Evolutionary conservation across 2,888 invertebrate species (phyloP), one percentile per base, ranked within the genome.

Genomic region (Cephonodes hylas): DNA sequence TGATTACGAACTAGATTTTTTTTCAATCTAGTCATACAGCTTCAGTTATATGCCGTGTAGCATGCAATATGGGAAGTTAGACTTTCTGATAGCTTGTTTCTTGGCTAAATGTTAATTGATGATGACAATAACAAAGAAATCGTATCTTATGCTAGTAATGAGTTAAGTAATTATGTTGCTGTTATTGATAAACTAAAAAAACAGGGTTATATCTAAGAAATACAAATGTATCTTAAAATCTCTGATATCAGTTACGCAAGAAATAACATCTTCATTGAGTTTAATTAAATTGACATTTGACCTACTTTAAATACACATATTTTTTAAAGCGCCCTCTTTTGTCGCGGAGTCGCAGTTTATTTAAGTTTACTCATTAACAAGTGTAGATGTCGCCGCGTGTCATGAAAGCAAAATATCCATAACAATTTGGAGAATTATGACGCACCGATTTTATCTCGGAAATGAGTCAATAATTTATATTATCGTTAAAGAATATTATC

Each of bases 371-470:
- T 25, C 3, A 8, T 18, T 18, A 53, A 18, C n/a, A 53, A 53
- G 3, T 31, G 31, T 18, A 53, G 53, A 53, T 53, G 53, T 53
- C 53, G 53, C 18, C 18, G 18, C 1, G 4, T 31, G 31, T 8
- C 15, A 6, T 7, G 18, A 10, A 25, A 22, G n/a, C 13, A 5
- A 10, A 31, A 27, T 25, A 18, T 31, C 31, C 15, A 10, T 25
- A 59, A 42, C n/a, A 15, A 20, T 23, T 59, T 58, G 44, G 23
- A 58, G 48, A 60, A 62, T 61, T n/a, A 61, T 93, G 2, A 27
- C 27, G 8, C 6, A 53, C 27, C n/a, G 27, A 27, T 10, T 53
- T 53, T 53, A 53, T 53, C 31, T n/a, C n/a, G 25, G 3, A 1
- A 15, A 15, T 53, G 48, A 27, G 27, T 27, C 27, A 27, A 25